Evolutionary conservation across 2,888 invertebrate species (phyloP).

Genomic region (Ophioninae sp.): DNA sequence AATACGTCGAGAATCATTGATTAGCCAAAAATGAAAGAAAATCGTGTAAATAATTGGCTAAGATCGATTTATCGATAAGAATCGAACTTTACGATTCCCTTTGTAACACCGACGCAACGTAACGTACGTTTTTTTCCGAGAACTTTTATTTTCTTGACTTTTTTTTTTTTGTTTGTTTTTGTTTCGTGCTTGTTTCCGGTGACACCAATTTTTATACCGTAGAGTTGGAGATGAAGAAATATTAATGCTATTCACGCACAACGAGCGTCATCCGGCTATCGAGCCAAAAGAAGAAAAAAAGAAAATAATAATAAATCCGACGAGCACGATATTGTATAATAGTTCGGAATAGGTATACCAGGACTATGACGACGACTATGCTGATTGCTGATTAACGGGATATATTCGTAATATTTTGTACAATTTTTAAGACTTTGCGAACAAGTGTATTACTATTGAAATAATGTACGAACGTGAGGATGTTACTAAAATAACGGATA

Average conservation of each 20-base stretch:
- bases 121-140: too few species aligned
- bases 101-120: too few species aligned
- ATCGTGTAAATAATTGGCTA: neutral
- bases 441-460: constrained; percentile 57
- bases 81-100: too few species aligned
- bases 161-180: neutral
- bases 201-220: neutral
- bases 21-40: neutral
- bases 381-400: constrained; percentile 23
- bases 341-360: constrained; percentile 30
- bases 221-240: neutral
- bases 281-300: neutral
- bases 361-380: neutral
- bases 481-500: constrained; percentile 46
- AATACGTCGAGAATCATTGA: neutral
- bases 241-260: neutral
- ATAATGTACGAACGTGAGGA: constrained; percentile 19
- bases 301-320: neutral
- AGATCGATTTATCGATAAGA: neutral
- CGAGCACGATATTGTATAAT: neutral
- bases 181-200: neutral
- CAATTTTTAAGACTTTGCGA: constrained; percentile 53
- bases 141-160: neutral
- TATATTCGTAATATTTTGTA: constrained; percentile 59
- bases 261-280: neutral